These are phyloP conservation scores for Exocentrus adspersus DNA, from an alignment of 2,888 invertebrate species.

Conservation along the genomic window DNA sequence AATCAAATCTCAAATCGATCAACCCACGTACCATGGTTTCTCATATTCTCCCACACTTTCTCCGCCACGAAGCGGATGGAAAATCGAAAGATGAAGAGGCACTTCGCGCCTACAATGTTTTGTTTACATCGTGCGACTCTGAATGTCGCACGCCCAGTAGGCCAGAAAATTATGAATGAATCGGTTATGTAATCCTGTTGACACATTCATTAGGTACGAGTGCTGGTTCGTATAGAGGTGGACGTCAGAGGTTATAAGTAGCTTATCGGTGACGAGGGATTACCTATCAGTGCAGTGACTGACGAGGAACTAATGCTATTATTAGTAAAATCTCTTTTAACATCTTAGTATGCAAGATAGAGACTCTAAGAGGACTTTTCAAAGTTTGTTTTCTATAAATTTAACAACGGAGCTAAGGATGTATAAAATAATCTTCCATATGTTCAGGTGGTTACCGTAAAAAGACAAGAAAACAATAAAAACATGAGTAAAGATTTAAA, in stretches of 20 bases:
- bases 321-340: too few relatives aligned
- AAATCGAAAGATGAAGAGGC: slow-evolving; percentile 8
- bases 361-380: too few relatives aligned
- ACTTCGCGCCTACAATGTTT: slow-evolving; percentile 4
- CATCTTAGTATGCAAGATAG: too few relatives aligned
- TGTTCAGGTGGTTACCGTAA: too few relatives aligned
- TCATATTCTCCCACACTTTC: slow-evolving; percentile 17
- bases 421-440: too few relatives aligned
- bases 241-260: slow-evolving; percentile 9
- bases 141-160: slow-evolving; percentile 19
- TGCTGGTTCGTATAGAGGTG: background rate
- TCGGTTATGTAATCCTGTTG: slow-evolving; percentile 14
- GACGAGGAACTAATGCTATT: background rate
- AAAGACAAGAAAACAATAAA: too few relatives aligned
- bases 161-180: slow-evolving; percentile 20
- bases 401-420: too few relatives aligned
- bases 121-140: slow-evolving; percentile 12
- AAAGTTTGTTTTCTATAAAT: too few relatives aligned
- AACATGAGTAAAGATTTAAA: too few relatives aligned
- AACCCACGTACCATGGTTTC: slow-evolving; percentile 11
- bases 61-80: background rate
- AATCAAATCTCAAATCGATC: slow-evolving; percentile 16
- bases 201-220: slow-evolving; percentile 2
- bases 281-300: background rate
- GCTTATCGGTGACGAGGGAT: background rate